A percentile compares a stretch with the other conserved stretches of the same genome.
Conservation (phyloP, 1,140 invertebrate species). For the Euura lappo region DNA sequence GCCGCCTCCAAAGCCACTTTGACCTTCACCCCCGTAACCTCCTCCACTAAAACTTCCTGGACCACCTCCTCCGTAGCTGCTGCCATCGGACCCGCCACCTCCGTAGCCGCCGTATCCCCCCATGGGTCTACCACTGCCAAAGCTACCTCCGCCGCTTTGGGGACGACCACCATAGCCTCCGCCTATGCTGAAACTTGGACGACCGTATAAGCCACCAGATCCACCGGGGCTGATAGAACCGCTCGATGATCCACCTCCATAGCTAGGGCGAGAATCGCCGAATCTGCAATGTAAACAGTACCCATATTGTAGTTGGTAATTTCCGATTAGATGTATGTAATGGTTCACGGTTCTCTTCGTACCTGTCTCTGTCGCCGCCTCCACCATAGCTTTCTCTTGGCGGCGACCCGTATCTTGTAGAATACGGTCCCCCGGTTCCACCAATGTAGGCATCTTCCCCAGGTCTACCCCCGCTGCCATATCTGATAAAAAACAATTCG, state of each 20-base stretch:
- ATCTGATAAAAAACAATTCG: too few relatives aligned
- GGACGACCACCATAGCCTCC: constrained; percentile 14
- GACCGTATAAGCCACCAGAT: constrained; percentile 35
- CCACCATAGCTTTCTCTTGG: constrained; percentile 11
- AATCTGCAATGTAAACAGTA: neutral
- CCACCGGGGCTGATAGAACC: constrained; percentile 17
- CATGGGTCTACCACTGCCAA: neutral
- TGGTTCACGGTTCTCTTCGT: neutral
- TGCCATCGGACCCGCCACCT: neutral
- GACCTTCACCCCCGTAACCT: constrained; percentile 21
- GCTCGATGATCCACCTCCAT: neutral
- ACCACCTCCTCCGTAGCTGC: neutral
- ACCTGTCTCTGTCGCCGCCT: constrained; percentile 9
- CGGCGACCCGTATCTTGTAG: neutral
- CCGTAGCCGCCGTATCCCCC: neutral
- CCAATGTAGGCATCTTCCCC: neutral
- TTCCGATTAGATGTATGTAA: too few relatives aligned
- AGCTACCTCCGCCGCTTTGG: neutral
- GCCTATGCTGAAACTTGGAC: constrained; percentile 30
- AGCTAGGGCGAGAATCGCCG: neutral
- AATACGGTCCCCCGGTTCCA: neutral
- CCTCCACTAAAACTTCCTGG: constrained; percentile 32
- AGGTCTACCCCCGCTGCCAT: neutral
- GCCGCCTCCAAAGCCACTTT: constrained; percentile 1
- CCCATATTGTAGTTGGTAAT: too few relatives aligned